Conservation (phyloP, 2,797 vertebrate species). For the Garrulus glandarius region DNA sequence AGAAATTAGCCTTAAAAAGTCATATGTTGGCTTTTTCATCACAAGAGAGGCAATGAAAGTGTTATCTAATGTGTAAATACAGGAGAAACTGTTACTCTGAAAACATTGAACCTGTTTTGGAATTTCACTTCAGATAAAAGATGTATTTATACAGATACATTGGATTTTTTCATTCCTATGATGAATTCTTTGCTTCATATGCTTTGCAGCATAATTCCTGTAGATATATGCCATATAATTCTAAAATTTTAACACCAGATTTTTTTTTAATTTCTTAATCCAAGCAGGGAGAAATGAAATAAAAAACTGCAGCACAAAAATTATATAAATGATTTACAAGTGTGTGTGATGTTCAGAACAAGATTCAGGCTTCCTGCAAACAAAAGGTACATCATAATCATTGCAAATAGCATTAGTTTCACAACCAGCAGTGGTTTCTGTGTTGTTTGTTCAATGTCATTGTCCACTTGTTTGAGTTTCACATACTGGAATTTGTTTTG, state of each 20-base stretch:
- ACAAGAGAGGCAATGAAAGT: neutral
- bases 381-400: accelerated
- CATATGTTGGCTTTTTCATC: neutral
- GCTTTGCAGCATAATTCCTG: neutral
- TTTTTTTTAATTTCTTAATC: neutral
- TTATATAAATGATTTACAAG: neutral
- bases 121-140: neutral
- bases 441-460: neutral
- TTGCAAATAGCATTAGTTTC: neutral
- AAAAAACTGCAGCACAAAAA: neutral
- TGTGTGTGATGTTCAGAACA: neutral
- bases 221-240: neutral
- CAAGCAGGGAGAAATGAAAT: neutral
- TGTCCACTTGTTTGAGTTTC: neutral
- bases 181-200: neutral
- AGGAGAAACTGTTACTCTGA: neutral
- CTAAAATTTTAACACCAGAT: neutral
- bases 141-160: neutral
- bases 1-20: neutral
- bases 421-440: neutral
- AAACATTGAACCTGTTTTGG: neutral
- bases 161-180: neutral
- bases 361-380: neutral
- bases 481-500: neutral
- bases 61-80: neutral